Evolutionary conservation across 2,113 vertebrate genomes (phyloP).

Genomic region (Archilochus colubris): DNA sequence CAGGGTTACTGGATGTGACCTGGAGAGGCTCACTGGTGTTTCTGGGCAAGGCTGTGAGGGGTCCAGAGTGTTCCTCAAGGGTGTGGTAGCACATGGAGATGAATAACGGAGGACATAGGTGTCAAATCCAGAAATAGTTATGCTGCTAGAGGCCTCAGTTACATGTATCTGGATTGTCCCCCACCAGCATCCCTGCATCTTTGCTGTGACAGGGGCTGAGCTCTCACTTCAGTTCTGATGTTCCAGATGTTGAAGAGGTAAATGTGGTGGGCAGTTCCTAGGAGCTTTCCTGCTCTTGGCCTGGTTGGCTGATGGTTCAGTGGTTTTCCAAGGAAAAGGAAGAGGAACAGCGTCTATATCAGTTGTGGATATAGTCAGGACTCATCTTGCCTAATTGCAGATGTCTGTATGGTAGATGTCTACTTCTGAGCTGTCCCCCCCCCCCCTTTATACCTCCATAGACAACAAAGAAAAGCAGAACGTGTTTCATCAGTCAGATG

Average conservation of each 20-base stretch:
- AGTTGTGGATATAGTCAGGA: neutral
- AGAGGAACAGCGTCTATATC: neutral
- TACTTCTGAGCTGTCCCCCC: neutral
- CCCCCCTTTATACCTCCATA: neutral
- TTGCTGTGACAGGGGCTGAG: neutral
- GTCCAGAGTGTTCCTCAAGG: neutral
- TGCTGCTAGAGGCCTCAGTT: neutral
- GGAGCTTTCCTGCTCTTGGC: neutral
- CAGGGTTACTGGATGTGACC: neutral
- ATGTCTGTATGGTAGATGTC: neutral
- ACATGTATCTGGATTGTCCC: neutral
- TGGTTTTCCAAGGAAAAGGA: conserved; percentile 1
- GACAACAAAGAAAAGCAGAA: neutral
- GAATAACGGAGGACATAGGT: neutral
- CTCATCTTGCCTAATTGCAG: neutral
- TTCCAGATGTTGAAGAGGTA: neutral
- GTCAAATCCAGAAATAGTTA: neutral
- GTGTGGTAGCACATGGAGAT: neutral
- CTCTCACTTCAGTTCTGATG: neutral
- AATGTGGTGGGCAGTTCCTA: neutral
- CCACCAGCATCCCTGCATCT: neutral
- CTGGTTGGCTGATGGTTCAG: neutral
- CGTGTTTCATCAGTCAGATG: neutral
- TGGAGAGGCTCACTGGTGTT: neutral
- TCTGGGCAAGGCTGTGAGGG: neutral